These are phyloP conservation scores for Rhadinocentrus ornatus DNA, from an alignment of 2,797 vertebrate species.

Conservation along the genomic window DNA sequence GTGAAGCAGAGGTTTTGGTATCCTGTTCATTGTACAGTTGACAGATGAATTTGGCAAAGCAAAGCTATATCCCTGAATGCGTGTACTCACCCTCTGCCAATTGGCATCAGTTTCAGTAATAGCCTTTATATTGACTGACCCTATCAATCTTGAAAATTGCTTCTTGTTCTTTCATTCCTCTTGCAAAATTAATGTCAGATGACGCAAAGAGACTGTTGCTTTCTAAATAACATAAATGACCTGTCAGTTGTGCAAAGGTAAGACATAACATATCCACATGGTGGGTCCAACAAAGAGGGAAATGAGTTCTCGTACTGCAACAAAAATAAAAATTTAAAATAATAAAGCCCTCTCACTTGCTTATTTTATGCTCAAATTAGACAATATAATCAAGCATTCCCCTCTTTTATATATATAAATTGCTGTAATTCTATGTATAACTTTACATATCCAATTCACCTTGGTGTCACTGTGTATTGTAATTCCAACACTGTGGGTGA, in stretches of 20 bases:
- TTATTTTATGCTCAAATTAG: background rate
- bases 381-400: background rate
- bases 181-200: slow-evolving; percentile 14
- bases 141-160: background rate
- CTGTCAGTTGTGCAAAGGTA: background rate
- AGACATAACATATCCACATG: background rate
- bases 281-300: background rate
- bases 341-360: background rate
- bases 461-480: slow-evolving; percentile 6
- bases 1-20: background rate
- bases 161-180: slow-evolving; percentile 1
- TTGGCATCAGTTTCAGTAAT: background rate
- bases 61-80: background rate
- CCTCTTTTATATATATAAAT: slow-evolving; percentile 4
- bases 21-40: background rate
- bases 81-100: background rate
- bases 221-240: background rate
- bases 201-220: background rate
- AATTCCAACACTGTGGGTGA: slow-evolving; percentile 18
- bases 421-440: background rate
- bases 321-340: background rate
- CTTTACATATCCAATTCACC: background rate
- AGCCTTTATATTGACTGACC: background rate
- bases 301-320: background rate
- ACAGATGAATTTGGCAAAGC: background rate